Base-by-base conservation (phyloP, 2,113 vertebrate genomes). In the Echinops telfairi region DNA sequence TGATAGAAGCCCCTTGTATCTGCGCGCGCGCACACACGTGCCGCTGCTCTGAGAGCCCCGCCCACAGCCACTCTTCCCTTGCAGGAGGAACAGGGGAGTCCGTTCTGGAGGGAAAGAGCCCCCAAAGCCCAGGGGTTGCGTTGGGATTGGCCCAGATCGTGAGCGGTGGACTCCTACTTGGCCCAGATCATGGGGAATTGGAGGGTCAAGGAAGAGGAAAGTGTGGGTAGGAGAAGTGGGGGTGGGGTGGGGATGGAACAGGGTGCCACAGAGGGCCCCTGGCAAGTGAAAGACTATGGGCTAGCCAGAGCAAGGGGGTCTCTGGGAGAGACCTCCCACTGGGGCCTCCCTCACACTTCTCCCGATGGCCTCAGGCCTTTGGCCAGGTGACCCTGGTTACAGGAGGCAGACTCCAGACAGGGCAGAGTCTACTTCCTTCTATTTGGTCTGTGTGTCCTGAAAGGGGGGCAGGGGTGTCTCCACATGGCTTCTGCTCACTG, bases 401-500 rank as follows among this genome's bases (percentile, higher is more conserved):
- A 2, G 60, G 16, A 62, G 60, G 22, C 60, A 62, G 60, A 31
- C 22, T 29, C 3, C 2, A 60, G 40, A 58, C 47, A 11, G 47
- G 10, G 47, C 10, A 19, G 47, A 53, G 47, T 53, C 47, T 2
- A 53, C 14, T 1, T 71, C 38, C 43, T 47, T 33, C 29, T 40
- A 22, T 80, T 23, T 84, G 33, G 47, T 4, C 9, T 70, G 29
- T 68, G n/a, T 80, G 47, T 80, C 64, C 77, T 89, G 78, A 86
- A 94, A 47, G 60, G 3, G 29, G 91, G 47, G 47, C 47, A 9
- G 47, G 47, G 33, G 90, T 76, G 29, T 2, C 36, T 86, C 81
- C 78, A 22, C 62, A 23, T 70, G 47, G 57, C 70, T 84, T 53
- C 87, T 71, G 53, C 60, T 90, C 60, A 89, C 93, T 84, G 91